phyloP scores from a whole-genome alignment of 64 coral and sea anemone genomes.

The Montipora capricornis region DNA sequence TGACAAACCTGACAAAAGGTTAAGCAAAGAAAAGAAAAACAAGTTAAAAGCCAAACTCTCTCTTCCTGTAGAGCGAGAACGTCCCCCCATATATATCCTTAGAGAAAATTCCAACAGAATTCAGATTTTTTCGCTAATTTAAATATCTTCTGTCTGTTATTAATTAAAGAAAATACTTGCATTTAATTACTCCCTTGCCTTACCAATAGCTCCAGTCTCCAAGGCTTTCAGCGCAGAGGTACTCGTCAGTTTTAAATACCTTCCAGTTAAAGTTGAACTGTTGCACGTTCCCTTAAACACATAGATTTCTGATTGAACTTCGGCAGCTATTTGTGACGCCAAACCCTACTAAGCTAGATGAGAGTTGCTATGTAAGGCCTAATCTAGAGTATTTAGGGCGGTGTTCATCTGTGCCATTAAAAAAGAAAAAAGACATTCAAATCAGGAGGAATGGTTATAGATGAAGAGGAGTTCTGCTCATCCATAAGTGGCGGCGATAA shows the following conservation, averaged over 20 bases:
- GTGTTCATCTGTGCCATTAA: too few relatives aligned
- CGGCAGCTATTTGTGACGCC: background rate
- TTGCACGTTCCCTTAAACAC: background rate
- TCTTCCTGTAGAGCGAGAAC: too few relatives aligned
- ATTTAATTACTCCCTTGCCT: conserved; percentile 16
- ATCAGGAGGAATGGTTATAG: too few relatives aligned
- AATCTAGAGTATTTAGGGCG: too few relatives aligned
- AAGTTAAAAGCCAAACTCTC: too few relatives aligned
- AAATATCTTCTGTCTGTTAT: conserved; percentile 1
- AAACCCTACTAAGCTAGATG: background rate
- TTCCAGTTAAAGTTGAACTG: background rate
- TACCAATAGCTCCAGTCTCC: conserved; percentile 2
- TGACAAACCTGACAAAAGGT: too few relatives aligned
- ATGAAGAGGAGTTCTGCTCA: too few relatives aligned
- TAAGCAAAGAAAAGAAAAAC: too few relatives aligned
- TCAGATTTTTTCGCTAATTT: conserved; percentile 41
- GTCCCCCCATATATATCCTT: too few relatives aligned
- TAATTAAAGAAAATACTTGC: background rate
- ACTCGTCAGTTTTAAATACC: background rate
- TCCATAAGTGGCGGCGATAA: too few relatives aligned
- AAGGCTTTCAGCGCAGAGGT: background rate
- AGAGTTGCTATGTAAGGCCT: too few relatives aligned
- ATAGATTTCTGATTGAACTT: background rate
- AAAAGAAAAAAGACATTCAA: too few relatives aligned
- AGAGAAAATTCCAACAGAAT: conserved; percentile 4